phyloP scores from a whole-genome alignment of 53 echinoderm and acorn worm genomes.

The Stichopus horrens region DNA sequence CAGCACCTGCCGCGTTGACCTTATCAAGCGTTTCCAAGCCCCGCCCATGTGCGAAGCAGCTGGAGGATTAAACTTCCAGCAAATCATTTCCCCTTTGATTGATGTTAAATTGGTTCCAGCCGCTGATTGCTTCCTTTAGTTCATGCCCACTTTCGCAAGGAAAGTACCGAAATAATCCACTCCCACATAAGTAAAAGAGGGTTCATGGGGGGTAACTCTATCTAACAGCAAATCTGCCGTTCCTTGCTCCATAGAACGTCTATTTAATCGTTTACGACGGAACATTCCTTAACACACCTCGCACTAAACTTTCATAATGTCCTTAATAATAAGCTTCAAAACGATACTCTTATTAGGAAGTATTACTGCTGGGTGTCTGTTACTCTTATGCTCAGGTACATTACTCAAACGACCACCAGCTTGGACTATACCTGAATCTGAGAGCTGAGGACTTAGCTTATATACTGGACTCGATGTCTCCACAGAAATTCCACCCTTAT shows the following conservation, averaged over 20 bases:
- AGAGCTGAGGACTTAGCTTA: conserved; percentile 36
- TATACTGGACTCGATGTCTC: conserved; percentile 42
- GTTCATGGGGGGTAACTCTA: conserved; percentile 57
- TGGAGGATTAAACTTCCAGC: conserved; percentile 74
- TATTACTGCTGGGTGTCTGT: conserved; percentile 51
- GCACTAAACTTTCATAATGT: conserved; percentile 62
- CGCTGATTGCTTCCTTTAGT: conserved; percentile 41
- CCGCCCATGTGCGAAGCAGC: conserved; percentile 72
- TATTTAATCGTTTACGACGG: conserved; percentile 42
- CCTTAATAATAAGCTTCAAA: neutral
- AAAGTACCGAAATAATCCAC: conserved; percentile 71
- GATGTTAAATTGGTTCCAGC: conserved; percentile 50
- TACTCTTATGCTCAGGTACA: conserved; percentile 14
- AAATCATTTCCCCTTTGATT: conserved; percentile 51
- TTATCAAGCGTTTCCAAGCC: conserved; percentile 65
- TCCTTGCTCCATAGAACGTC: conserved; percentile 45
- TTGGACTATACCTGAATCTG: conserved; percentile 35
- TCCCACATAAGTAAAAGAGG: conserved; percentile 67
- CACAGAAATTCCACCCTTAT: too few species aligned
- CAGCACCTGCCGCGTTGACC: conserved; percentile 60
- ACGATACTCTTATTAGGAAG: conserved; percentile 34
- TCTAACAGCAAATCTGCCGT: conserved; percentile 64
- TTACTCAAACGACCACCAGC: conserved; percentile 51
- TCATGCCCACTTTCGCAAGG: conserved; percentile 62
- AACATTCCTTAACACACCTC: conserved; percentile 46